A percentile compares a stretch with the other conserved stretches of the same genome.
phyloP scores from a whole-genome alignment of 2,888 invertebrate genomes.

The Drosophila differens region DNA sequence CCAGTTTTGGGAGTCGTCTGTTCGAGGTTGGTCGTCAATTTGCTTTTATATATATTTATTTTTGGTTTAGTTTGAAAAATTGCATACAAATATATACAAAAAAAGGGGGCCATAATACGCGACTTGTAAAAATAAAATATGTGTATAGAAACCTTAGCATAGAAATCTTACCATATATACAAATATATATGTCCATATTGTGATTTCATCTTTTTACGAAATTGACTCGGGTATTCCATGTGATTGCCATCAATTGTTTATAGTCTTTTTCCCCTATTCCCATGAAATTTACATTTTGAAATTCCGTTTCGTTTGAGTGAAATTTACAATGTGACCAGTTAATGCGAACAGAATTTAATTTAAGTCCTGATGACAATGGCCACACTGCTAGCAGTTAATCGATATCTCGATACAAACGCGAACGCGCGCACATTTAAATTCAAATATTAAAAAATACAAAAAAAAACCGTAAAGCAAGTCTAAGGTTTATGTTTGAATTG shows the following conservation, averaged over 20 bases:
- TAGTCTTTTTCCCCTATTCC: neutral
- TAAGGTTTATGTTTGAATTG: conserved; percentile 21
- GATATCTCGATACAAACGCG: neutral
- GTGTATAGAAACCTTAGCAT: no score
- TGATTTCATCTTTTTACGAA: neutral
- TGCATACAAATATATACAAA: neutral
- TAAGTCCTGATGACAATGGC: neutral
- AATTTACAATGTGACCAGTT: neutral
- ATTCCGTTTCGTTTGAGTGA: neutral
- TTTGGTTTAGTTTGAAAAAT: no score
- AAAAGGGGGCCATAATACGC: neutral
- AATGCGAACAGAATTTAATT: neutral
- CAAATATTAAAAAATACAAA: conserved; percentile 5
- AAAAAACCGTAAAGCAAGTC: conserved; percentile 1
- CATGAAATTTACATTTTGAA: neutral
- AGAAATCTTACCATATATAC: neutral
- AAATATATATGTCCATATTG: neutral
- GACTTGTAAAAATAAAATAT: no score
- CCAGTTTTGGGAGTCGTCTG: neutral
- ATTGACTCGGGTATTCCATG: neutral
- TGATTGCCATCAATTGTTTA: neutral
- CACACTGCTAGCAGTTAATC: neutral
- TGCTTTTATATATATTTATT: no score
- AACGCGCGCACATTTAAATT: conserved; percentile 13
- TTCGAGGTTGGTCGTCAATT: no score